A percentile compares a stretch with the other conserved stretches of the same genome.
Evolutionary conservation across 1,140 invertebrate species (phyloP).

Genomic region (Lepidostoma basale): DNA sequence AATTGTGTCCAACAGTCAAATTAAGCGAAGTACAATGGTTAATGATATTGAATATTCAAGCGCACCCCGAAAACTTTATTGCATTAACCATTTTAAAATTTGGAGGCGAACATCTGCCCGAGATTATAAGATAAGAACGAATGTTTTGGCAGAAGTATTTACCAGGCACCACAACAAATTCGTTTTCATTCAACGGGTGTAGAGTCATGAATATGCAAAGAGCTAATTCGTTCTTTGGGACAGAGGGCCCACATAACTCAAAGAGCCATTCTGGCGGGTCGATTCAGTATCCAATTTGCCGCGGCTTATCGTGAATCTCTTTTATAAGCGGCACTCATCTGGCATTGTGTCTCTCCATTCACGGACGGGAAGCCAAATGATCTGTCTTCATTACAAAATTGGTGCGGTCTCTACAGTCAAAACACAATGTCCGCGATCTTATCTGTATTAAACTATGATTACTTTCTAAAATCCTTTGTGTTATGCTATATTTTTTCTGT

Average conservation of each 20-base stretch:
- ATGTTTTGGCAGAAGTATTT: conserved; percentile 40
- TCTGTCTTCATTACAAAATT: conserved; percentile 6
- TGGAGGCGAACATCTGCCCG: conserved; percentile 37
- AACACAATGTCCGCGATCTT: conserved; percentile 20
- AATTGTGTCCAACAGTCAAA: conserved; percentile 35
- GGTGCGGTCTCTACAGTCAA: conserved; percentile 16
- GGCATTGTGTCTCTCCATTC: conserved; percentile 11
- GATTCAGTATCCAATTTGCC: conserved; percentile 36
- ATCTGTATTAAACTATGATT: conserved; percentile 19
- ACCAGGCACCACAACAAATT: conserved; percentile 22
- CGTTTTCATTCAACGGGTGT: conserved; percentile 24
- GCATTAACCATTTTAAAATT: conserved; percentile 30
- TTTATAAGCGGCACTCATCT: not conserved
- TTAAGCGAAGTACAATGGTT: conserved; percentile 23
- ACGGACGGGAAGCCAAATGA: not conserved
- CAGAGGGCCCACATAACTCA: conserved; percentile 41
- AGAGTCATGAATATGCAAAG: conserved; percentile 41
- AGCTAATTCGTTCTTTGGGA: conserved; percentile 28
- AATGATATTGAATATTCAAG: conserved; percentile 28
- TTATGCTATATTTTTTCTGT: conserved; percentile 10
- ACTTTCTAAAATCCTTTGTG: conserved; percentile 21
- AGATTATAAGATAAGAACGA: conserved; percentile 28
- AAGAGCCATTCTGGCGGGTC: not conserved
- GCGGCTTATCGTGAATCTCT: conserved; percentile 8
- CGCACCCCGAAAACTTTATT: conserved; percentile 31